Evolutionary conservation across 2,888 invertebrate species (phyloP), one percentile per base, ranked within the genome.

Genomic region (Sarcophaga variegata): DNA sequence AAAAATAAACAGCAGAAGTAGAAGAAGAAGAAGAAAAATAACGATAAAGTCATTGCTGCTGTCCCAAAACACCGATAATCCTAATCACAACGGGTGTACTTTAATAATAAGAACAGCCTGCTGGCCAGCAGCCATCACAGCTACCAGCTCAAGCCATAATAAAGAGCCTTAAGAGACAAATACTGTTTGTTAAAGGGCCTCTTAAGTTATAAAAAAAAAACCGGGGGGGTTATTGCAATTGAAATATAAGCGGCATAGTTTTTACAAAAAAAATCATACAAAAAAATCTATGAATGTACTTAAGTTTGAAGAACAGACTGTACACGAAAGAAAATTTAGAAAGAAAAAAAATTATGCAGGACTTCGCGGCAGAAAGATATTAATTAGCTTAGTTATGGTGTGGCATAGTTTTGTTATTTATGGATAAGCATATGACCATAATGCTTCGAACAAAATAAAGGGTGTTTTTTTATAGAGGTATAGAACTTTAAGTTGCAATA

Each of bases 21-120:
- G 37, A 37, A 37, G 8, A 8, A 37, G 2, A 2, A 37, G 2
- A 49, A 14, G 54, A 54, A 54, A 5, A 14, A 54, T 84, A 87
- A 87, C 84, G 87, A 87, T 87, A 87, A 87, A 87, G 87, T 87
- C 87, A 87, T 87, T 84, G 84, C 87, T 60, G 87, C 72, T 79
- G 79, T 79, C 62, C 81, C 82, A 84, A 87, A 12, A 87, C 87
- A 84, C 84, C 87, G 84, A 87, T 84, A 87, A 87, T 87, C 84
- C 87, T 84, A 87, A 87, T 84, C 87, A 87, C 87, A 87, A 84
- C 87, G 87, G 84, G 84, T 87, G 87, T 77, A 82, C 83, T 80
- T 70, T 62, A 54, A 54, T 12, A 54, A 54, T 1, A 54, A 54
- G 17, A 17, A 54, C 12, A 54, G 37, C 37, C 37, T 37, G 37